These are phyloP conservation scores for Metridium senile DNA, from an alignment of 92 coral and sea anemone genomes.

Conservation along the genomic window DNA sequence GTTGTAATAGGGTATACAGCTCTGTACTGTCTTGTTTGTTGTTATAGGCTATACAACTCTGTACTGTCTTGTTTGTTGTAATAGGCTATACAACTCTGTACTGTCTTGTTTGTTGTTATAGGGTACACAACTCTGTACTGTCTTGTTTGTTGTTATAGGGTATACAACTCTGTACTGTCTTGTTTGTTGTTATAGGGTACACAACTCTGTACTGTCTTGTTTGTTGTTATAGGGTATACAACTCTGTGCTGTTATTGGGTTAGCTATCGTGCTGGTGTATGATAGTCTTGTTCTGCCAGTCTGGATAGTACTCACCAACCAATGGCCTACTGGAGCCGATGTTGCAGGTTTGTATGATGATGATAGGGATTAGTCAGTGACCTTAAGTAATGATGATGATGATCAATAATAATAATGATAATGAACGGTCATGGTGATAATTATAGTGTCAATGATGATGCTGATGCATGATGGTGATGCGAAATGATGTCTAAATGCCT, in stretches of 20 bases:
- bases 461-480: too few relatives aligned
- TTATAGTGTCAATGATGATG: too few relatives aligned
- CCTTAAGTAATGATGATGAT: too few relatives aligned
- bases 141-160: constrained; percentile 7
- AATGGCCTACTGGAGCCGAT: constrained; percentile 72
- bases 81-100: background rate
- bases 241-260: constrained; percentile 45
- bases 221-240: constrained; percentile 49
- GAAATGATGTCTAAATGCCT: too few relatives aligned
- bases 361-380: too few relatives aligned
- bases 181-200: background rate
- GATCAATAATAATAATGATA: too few relatives aligned
- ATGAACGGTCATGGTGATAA: too few relatives aligned
- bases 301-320: constrained; percentile 70
- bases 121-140: background rate
- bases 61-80: background rate
- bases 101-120: background rate
- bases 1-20: background rate
- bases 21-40: background rate
- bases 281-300: constrained; percentile 73
- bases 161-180: background rate
- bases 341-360: constrained; percentile 50
- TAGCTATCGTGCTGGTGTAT: constrained; percentile 44
- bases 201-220: background rate
- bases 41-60: background rate